These are phyloP conservation scores for Parnassius apollo DNA, from an alignment of 2,888 invertebrate species.

Conservation along the genomic window DNA sequence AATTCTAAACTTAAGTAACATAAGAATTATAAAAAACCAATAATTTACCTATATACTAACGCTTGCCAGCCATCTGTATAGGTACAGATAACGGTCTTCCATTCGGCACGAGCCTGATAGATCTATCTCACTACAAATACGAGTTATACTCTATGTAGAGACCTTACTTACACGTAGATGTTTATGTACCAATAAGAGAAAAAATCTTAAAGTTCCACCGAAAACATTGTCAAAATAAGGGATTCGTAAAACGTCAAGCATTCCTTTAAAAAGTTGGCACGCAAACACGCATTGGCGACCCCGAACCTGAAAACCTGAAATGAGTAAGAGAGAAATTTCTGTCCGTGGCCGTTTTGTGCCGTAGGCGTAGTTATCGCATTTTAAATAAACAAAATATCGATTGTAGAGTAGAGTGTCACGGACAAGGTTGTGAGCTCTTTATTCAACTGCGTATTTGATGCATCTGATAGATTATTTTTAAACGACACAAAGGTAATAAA, in stretches of 20 bases:
- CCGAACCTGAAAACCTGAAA: constrained; percentile 19
- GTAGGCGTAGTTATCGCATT: neutral
- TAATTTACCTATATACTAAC: too few relatives aligned
- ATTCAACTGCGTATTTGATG: neutral
- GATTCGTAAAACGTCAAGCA: constrained; percentile 5
- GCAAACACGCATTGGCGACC: neutral
- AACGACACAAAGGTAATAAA: too few relatives aligned
- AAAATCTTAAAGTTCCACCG: neutral
- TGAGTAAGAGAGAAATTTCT: constrained; percentile 7
- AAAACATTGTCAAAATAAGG: neutral
- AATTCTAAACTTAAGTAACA: too few relatives aligned
- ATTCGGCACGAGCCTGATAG: too few relatives aligned
- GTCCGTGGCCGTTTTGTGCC: neutral
- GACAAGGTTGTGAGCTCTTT: constrained; percentile 2
- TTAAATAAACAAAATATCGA: constrained; percentile 14
- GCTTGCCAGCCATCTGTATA: too few relatives aligned
- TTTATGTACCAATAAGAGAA: too few relatives aligned
- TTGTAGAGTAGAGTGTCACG: neutral
- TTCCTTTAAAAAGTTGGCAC: constrained; percentile 17
- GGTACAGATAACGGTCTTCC: too few relatives aligned
- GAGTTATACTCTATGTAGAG: too few relatives aligned
- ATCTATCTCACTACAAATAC: too few relatives aligned
- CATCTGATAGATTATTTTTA: constrained; percentile 1
- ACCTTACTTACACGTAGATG: too few relatives aligned
- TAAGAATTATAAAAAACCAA: too few relatives aligned